A percentile compares a stretch with the other conserved stretches of the same genome.
These are phyloP conservation scores for Tubulanus polymorphus DNA, from an alignment of 2,888 invertebrate genomes.

Conservation along the genomic window DNA sequence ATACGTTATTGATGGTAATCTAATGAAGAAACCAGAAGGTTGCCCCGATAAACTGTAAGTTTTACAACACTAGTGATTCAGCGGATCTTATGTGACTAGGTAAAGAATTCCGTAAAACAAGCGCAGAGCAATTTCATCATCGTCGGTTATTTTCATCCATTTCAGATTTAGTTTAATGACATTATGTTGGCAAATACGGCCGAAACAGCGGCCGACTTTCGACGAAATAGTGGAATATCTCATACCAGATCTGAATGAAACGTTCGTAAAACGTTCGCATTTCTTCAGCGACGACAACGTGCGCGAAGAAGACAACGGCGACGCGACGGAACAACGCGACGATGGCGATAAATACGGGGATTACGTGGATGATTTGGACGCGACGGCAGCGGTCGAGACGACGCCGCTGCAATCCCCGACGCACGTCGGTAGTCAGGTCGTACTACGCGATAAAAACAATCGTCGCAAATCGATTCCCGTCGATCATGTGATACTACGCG, in stretches of 20 bases:
- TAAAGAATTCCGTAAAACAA: neutral
- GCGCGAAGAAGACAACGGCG: too few relatives aligned
- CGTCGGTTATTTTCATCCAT: slow-evolving; percentile 9
- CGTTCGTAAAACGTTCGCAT: slow-evolving; percentile 65
- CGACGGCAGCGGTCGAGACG: neutral
- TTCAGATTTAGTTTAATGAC: slow-evolving; percentile 78
- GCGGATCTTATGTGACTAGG: neutral
- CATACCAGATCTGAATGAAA: slow-evolving; percentile 63
- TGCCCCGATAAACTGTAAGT: slow-evolving; percentile 79
- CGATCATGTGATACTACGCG: too few relatives aligned
- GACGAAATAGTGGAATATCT: slow-evolving; percentile 67
- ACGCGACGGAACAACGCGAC: too few relatives aligned
- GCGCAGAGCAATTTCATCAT: neutral
- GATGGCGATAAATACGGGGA: too few relatives aligned
- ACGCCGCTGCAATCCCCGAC: too few relatives aligned
- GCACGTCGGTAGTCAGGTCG: too few relatives aligned
- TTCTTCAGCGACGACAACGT: slow-evolving; percentile 49
- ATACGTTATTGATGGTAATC: slow-evolving; percentile 73
- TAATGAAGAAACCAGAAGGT: slow-evolving; percentile 92
- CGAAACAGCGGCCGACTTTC: slow-evolving; percentile 77
- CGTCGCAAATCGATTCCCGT: too few relatives aligned
- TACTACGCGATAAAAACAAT: neutral
- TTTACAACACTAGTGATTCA: neutral
- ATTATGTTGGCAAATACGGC: slow-evolving; percentile 84
- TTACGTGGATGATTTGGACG: too few relatives aligned